Conservation (phyloP, 2,113 vertebrate genomes). For the Gnathonemus echidnorhynchus region DNA sequence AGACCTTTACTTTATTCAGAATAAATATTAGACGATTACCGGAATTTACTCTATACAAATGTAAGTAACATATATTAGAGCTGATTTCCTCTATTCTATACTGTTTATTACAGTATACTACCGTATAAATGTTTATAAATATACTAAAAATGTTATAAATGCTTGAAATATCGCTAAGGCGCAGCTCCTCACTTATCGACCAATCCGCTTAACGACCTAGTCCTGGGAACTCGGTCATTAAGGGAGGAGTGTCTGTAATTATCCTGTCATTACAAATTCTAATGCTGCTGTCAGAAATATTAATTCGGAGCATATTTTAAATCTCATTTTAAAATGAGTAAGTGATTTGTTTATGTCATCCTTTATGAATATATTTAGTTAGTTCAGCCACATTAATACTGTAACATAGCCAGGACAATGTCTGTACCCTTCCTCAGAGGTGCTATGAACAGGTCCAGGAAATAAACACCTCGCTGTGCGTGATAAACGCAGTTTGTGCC, state of each 20-base stretch:
- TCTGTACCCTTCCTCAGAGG: neutral
- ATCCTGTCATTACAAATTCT: neutral
- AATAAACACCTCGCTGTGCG: neutral
- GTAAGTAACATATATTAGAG: too few species aligned
- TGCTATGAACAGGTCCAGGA: neutral
- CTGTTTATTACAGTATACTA: too few species aligned
- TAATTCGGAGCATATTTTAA: neutral
- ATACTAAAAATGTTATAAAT: too few species aligned
- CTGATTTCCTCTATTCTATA: too few species aligned
- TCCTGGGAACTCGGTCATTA: too few species aligned
- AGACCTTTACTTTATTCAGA: too few species aligned
- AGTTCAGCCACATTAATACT: neutral
- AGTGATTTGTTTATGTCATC: neutral
- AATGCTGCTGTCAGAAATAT: neutral
- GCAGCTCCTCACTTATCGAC: too few species aligned
- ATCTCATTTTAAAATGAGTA: neutral
- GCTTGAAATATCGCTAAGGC: too few species aligned
- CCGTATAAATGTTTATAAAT: too few species aligned
- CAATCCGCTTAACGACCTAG: too few species aligned
- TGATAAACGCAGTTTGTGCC: neutral
- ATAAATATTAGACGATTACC: too few species aligned
- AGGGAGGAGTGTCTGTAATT: neutral
- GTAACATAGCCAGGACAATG: neutral
- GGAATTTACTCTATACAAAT: too few species aligned
- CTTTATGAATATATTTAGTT: neutral